Base-by-base conservation (phyloP, 2,888 invertebrate species). In the Oxycera nigricornis region DNA sequence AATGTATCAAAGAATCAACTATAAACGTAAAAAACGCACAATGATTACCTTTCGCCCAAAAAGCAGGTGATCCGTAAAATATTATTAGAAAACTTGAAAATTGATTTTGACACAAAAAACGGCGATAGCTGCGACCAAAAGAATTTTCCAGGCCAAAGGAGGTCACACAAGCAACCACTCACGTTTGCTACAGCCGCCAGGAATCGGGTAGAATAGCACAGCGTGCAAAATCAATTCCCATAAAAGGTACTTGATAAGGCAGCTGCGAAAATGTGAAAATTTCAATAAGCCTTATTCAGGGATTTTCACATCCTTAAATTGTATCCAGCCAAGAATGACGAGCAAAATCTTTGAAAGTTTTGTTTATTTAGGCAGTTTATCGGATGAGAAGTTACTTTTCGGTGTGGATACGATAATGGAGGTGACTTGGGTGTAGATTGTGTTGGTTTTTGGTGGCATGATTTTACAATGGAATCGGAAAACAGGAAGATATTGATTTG, bases 181-280 rank as follows among this genome's bases (percentile, higher is more conserved):
- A 46, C 46, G 17, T 46, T 46, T 7, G 14, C 4, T 46, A 46
- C n/a, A 11, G n/a, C 6, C 11, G 17, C 6, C 6, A n/a, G 46
- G 17, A 14, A 7, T 35, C 4, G 14, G 24, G 52, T 22, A 2
- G 24, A 3, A 7, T 4, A 20, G 52, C 20, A 2, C 9, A 55
- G 17, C 24, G 24, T 55, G 22, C 52, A 55, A 55, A 55, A 55
- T 55, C 52, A 55, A 55, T 55, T 22, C 52, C 22, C 52, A 55
- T 55, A 55, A 55, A 55, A 55, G 24, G 20, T 55, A 24, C 52
- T 55, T 55, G 17, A 55, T 22, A 55, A 20, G 24, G 52, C 22
- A 55, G 52, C 52, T 55, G 52, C 24, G 52, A 55, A 55, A 55
- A 20, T 55, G 52, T 55, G 52, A 55, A 55, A 55, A 55, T 55